Base-by-base conservation (phyloP, 2,888 invertebrate genomes). In the Alsophila aescularia region DNA sequence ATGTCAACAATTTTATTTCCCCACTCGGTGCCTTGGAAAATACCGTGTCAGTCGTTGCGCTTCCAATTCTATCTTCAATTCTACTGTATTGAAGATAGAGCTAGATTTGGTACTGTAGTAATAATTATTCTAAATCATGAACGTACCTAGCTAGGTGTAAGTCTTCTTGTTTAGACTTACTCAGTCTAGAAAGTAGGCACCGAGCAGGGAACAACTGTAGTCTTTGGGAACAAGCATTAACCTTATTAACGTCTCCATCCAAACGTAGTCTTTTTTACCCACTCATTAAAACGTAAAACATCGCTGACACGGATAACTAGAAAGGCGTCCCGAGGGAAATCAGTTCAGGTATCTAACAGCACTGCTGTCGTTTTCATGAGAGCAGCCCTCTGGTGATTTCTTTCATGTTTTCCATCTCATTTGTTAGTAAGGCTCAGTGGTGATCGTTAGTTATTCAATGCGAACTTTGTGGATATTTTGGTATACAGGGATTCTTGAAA, bases 221-320 rank as follows among this genome's bases (percentile, higher is more conserved):
- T n/a, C n/a, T n/a, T n/a, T n/a, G n/a, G n/a, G n/a, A n/a, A 36
- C 14, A 7, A 39, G 13, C 16, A n/a, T 45, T 45, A 39, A 34
- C 42, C 15, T 27, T 44, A 45, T 24, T 34, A 40, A 27, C 10
- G 15, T 29, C 16, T 18, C 36, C 15, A 34, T 18, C 36, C 15
- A 34, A 21, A 45, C 24, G 31, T 24, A 5, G 36, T 40, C 29
- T 55, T 55, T 55, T 54, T 45, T 37, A 29, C 35, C 27, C 14
- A 10, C 32, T 51, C 55, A 51, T 56, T 56, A 56, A 50, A 50
- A 36, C 31, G 50, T 45, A 45, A 45, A 51, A 44, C 41, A 31
- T 18, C 34, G 39, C 39, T 45, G 50, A 41, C 50, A 42, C 24
- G 34, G 43, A 43, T 51, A 50, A 56, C 49, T 41, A 47, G 31